Percentiles rank a stretch among this genome's conserved stretches.
Conservation (phyloP, 2,113 vertebrate genomes). For the Ciconia boyciana region DNA sequence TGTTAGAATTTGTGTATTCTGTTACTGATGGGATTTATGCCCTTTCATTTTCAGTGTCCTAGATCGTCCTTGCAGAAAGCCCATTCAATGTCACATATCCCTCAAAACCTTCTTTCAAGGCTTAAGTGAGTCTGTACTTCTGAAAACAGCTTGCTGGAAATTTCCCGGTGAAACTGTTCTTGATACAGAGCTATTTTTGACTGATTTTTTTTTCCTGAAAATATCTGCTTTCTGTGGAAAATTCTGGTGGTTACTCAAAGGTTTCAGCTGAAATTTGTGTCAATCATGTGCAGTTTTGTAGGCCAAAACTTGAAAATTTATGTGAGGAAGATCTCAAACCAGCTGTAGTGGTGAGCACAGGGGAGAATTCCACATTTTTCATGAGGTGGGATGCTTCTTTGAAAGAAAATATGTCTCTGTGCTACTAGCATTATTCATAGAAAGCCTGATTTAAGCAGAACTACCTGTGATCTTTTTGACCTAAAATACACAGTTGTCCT, state of each 20-base stretch:
- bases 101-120: background rate
- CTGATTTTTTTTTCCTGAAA: background rate
- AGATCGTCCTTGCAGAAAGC: background rate
- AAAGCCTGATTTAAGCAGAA: background rate
- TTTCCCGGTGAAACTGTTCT: slow-evolving; percentile 28
- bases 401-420: background rate
- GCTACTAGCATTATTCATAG: background rate
- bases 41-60: background rate
- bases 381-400: background rate
- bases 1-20: background rate
- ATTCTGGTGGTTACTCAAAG: slow-evolving; percentile 34
- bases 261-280: slow-evolving; percentile 36
- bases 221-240: slow-evolving; percentile 17
- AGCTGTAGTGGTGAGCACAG: slow-evolving; percentile 34
- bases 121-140: background rate
- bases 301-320: slow-evolving; percentile 44
- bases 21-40: background rate
- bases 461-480: background rate
- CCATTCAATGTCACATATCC: background rate
- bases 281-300: background rate
- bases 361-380: slow-evolving; percentile 18
- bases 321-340: slow-evolving; percentile 15
- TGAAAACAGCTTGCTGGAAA: slow-evolving; percentile 44
- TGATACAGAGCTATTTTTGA: slow-evolving; percentile 49
- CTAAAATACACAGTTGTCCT: background rate